Conservation (phyloP, 2,113 vertebrate genomes). For the Macquaria australasica region DNA sequence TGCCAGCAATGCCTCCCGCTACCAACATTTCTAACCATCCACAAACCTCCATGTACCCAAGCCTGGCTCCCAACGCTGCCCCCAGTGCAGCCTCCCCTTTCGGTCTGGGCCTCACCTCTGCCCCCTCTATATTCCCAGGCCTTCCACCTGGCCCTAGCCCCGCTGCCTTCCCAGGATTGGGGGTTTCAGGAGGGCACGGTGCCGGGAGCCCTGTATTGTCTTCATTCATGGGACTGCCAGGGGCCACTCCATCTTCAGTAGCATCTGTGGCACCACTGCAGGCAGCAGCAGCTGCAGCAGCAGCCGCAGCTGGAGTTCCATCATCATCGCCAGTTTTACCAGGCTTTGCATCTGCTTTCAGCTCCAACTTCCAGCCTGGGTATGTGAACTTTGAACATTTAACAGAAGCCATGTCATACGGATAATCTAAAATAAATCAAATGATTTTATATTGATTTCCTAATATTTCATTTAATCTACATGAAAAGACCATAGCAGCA, state of each 20-base stretch:
- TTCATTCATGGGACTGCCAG: conserved; percentile 93
- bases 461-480: not conserved
- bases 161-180: conserved; percentile 90
- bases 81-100: conserved; percentile 85
- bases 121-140: conserved; percentile 89
- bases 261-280: conserved; percentile 91
- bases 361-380: conserved; percentile 95
- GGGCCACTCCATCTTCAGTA: conserved; percentile 88
- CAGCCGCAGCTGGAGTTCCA: conserved; percentile 82
- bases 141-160: conserved; percentile 86
- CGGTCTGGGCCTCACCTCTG: conserved; percentile 89
- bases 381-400: conserved; percentile 70
- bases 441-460: not conserved
- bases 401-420: not conserved
- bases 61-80: conserved; percentile 83
- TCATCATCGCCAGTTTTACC: conserved; percentile 93
- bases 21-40: conserved; percentile 70
- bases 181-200: conserved; percentile 88
- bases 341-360: conserved; percentile 96
- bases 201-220: conserved; percentile 91
- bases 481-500: not conserved
- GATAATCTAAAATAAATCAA: not conserved
- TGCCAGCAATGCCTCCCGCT: conserved; percentile 70
- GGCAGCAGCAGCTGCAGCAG: conserved; percentile 80
- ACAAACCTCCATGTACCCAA: conserved; percentile 84